These are phyloP conservation scores for Chaetophractus vellerosus DNA, from an alignment of 2,797 vertebrate genomes.

Conservation along the genomic window DNA sequence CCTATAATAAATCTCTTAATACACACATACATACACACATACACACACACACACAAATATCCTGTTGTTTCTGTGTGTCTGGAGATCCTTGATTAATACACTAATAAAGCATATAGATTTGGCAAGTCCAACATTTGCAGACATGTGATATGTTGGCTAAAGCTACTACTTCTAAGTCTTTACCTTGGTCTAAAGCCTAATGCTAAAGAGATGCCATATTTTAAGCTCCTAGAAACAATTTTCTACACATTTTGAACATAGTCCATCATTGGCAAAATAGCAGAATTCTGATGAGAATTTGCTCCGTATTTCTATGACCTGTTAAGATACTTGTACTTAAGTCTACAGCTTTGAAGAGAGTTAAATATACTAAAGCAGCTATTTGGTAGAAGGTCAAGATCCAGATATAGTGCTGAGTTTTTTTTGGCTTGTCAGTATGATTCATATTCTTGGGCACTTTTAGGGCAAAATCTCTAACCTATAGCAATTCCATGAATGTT, in stretches of 20 bases:
- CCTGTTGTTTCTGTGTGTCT: too few relatives aligned
- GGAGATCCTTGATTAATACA: too few relatives aligned
- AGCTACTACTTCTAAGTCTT: neutral
- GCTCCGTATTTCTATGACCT: neutral
- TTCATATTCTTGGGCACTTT: neutral
- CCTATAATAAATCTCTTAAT: too few relatives aligned
- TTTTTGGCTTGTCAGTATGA: neutral
- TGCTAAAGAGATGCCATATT: too few relatives aligned
- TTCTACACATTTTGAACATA: neutral
- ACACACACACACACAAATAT: too few relatives aligned
- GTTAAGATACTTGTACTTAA: neutral
- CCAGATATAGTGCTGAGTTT: neutral
- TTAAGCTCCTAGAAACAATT: neutral
- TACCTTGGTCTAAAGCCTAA: neutral
- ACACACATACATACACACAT: too few relatives aligned
- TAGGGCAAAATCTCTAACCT: neutral
- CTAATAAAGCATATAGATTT: neutral
- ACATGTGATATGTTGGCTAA: too few relatives aligned
- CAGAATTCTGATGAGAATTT: neutral
- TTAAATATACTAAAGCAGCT: neutral
- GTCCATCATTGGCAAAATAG: neutral
- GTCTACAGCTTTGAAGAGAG: neutral
- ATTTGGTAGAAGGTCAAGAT: neutral
- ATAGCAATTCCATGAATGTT: accelerated
- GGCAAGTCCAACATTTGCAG: neutral